phyloP scores from a whole-genome alignment of 2,888 invertebrate species.

The Spialia ferax region DNA sequence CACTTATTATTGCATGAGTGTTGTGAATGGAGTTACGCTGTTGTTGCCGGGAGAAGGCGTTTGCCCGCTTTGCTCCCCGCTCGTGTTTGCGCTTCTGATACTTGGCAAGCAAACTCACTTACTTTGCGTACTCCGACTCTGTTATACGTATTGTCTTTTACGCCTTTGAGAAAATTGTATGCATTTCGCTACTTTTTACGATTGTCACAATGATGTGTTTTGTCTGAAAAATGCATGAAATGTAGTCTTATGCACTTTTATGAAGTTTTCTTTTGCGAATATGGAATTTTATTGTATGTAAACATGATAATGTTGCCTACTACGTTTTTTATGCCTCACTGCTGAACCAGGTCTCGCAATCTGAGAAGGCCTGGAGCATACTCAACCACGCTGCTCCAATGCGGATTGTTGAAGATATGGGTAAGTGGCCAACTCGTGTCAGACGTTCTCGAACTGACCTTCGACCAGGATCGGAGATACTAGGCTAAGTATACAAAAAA shows the following conservation, averaged over 20 bases:
- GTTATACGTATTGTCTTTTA: slow-evolving; percentile 75
- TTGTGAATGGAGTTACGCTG: not conserved
- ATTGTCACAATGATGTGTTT: slow-evolving; percentile 39
- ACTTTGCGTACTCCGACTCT: slow-evolving; percentile 75
- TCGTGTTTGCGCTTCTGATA: slow-evolving; percentile 78
- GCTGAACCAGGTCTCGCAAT: too few species aligned
- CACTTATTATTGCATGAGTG: slow-evolving; percentile 32
- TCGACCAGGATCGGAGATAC: too few species aligned
- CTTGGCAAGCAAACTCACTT: slow-evolving; percentile 77
- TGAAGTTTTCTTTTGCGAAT: not conserved
- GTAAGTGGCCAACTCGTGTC: too few species aligned
- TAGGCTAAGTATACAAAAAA: too few species aligned
- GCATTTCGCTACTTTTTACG: slow-evolving; percentile 63
- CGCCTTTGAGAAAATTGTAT: slow-evolving; percentile 71
- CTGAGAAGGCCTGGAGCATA: too few species aligned
- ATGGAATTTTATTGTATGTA: not conserved
- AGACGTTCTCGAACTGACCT: too few species aligned
- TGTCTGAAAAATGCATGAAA: slow-evolving; percentile 25
- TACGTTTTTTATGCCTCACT: too few species aligned
- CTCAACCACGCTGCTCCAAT: too few species aligned
- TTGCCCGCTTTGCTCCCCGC: slow-evolving; percentile 69
- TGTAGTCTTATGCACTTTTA: not conserved
- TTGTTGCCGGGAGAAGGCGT: slow-evolving; percentile 40
- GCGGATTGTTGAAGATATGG: too few species aligned
- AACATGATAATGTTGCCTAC: too few species aligned